A percentile compares a stretch with the other conserved stretches of the same genome.
These are phyloP conservation scores for Penaeus chinensis DNA, from an alignment of 1,140 invertebrate species.

Conservation along the genomic window DNA sequence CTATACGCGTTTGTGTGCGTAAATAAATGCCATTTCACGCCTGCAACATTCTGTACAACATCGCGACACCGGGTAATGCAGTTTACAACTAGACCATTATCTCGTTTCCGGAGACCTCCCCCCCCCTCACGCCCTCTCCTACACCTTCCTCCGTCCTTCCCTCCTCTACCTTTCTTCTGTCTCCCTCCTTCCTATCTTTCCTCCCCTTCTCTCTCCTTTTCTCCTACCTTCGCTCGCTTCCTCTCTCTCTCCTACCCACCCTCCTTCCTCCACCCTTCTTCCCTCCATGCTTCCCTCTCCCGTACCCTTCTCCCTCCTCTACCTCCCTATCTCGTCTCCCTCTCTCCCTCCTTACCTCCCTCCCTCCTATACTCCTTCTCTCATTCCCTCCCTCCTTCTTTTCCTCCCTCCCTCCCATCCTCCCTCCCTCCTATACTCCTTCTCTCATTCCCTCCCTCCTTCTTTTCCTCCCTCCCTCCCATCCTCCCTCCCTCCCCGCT, in stretches of 20 bases:
- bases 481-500: background rate
- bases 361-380: background rate
- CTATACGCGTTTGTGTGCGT: background rate
- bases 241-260: background rate
- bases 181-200: background rate
- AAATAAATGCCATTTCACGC: background rate
- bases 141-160: background rate
- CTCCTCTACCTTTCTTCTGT: background rate
- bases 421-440: background rate
- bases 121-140: background rate
- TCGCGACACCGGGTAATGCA: too few species aligned
- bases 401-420: slow-evolving; percentile 32
- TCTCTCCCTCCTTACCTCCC: background rate
- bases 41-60: too few species aligned
- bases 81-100: too few species aligned
- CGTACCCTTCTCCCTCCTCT: background rate
- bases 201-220: background rate
- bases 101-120: background rate
- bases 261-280: background rate
- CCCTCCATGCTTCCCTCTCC: background rate
- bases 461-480: slow-evolving; percentile 11
- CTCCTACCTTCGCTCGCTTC: background rate
- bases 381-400: slow-evolving; percentile 2
- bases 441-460: background rate
- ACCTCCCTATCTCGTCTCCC: background rate